These are phyloP conservation scores for Caenorhabditis angaria DNA, from an alignment of 2,888 invertebrate genomes.

Conservation along the genomic window DNA sequence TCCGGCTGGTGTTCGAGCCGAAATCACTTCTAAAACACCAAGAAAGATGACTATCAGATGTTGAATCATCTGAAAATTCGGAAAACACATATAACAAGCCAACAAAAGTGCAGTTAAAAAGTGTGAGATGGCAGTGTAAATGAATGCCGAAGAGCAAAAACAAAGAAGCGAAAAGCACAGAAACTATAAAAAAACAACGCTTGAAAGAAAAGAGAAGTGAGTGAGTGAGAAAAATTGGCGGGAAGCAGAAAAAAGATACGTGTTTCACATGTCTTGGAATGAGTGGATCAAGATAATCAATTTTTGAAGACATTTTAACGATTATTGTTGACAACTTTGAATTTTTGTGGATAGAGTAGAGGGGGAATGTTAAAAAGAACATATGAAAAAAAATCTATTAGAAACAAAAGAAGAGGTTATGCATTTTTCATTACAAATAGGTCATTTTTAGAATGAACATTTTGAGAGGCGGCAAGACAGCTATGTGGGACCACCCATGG, in stretches of 20 bases:
- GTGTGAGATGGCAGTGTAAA: constrained; percentile 4
- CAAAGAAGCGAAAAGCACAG: not conserved
- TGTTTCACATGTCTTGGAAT: not conserved
- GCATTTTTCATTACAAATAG: too few species aligned
- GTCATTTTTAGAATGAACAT: too few species aligned
- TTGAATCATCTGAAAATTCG: constrained; percentile 31
- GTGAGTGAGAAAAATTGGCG: not conserved
- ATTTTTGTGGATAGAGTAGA: not conserved
- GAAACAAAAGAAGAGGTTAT: too few species aligned
- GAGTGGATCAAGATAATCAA: not conserved
- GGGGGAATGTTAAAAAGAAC: not conserved
- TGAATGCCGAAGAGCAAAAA: not conserved
- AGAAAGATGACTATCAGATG: constrained; percentile 30
- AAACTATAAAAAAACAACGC: constrained; percentile 5
- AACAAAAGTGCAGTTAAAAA: not conserved
- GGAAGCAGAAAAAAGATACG: not conserved
- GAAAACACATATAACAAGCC: not conserved
- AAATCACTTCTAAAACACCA: constrained; percentile 13
- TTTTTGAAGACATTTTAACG: not conserved
- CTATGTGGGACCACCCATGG: too few species aligned
- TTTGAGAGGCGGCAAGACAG: too few species aligned
- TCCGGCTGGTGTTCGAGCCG: constrained; percentile 54
- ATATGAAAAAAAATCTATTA: too few species aligned
- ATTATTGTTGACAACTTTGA: not conserved
- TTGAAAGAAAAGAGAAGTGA: not conserved